Conservation (phyloP, 2,113 vertebrate genomes). For the Pogona vitticeps region DNA sequence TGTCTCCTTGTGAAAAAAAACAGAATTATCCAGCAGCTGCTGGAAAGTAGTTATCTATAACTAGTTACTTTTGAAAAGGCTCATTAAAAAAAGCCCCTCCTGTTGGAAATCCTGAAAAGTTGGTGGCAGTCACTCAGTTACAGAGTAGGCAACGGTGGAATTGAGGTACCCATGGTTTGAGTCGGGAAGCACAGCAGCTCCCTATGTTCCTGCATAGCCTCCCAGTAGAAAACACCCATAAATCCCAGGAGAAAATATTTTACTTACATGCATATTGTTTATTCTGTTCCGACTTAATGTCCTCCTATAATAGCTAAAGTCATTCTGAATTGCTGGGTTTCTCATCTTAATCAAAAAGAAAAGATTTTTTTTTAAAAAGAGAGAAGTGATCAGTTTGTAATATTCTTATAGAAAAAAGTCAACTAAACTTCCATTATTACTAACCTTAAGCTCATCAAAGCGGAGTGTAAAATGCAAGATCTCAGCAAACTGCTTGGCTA, state of each 20-base stretch:
- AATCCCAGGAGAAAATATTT: background rate
- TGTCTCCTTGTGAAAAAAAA: too few species aligned
- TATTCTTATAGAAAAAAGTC: background rate
- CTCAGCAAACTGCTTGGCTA: conserved; percentile 98
- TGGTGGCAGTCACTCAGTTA: too few species aligned
- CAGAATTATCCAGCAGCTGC: too few species aligned
- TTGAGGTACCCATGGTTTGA: too few species aligned
- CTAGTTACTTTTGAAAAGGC: too few species aligned
- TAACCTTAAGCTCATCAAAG: conserved; percentile 97
- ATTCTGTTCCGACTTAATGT: conserved; percentile 96
- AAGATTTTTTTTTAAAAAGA: background rate
- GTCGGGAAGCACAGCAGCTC: background rate
- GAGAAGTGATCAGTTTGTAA: conserved; percentile 22
- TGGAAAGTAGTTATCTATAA: too few species aligned
- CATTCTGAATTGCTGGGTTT: conserved; percentile 97
- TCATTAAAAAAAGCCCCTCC: too few species aligned
- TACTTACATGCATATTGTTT: conserved; percentile 97
- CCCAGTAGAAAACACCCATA: background rate
- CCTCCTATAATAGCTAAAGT: conserved; percentile 97
- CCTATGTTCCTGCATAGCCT: background rate
- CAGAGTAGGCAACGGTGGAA: too few species aligned
- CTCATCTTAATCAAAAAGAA: conserved; percentile 84
- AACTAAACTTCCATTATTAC: background rate
- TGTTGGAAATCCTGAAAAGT: too few species aligned
- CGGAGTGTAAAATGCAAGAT: conserved; percentile 98